These are phyloP conservation scores for Hypena proboscidalis DNA, from an alignment of 2,888 invertebrate species.

Conservation along the genomic window DNA sequence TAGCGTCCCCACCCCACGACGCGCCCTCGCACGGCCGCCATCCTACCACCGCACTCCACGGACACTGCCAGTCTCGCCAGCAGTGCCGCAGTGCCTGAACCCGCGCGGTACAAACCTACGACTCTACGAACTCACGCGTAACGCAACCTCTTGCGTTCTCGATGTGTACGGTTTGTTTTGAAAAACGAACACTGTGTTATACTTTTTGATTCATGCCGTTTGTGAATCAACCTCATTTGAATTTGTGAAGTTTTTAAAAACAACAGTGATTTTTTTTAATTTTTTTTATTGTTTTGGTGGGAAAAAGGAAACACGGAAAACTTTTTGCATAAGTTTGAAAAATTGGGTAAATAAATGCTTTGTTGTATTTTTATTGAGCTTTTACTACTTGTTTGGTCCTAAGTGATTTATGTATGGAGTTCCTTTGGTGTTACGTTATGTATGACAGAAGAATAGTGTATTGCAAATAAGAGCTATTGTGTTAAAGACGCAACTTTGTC, in stretches of 20 bases:
- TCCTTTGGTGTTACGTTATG: slow-evolving; percentile 1
- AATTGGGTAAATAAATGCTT: slow-evolving; percentile 12
- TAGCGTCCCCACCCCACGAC: slow-evolving; percentile 39
- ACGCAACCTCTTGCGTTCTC: slow-evolving; percentile 44
- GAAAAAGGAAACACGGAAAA: slow-evolving; percentile 9
- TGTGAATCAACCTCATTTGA: slow-evolving; percentile 13
- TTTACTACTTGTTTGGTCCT: not conserved
- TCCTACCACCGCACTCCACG: too few species aligned
- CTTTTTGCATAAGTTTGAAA: slow-evolving; percentile 5
- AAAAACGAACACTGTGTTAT: slow-evolving; percentile 30
- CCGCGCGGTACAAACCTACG: slow-evolving; percentile 22
- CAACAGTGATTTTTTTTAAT: slow-evolving; percentile 21
- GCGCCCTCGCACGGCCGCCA: slow-evolving; percentile 19
- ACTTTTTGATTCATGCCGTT: slow-evolving; percentile 9
- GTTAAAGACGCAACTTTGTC: not conserved
- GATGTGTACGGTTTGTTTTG: slow-evolving; percentile 39
- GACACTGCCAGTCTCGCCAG: too few species aligned
- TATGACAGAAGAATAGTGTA: slow-evolving; percentile 1
- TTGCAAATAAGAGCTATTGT: not conserved
- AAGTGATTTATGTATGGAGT: too few species aligned
- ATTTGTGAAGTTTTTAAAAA: slow-evolving; percentile 12
- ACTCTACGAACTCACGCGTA: slow-evolving; percentile 47
- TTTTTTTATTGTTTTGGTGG: slow-evolving; percentile 9
- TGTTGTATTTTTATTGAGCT: not conserved
- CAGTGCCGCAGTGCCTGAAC: slow-evolving; percentile 11